These are phyloP conservation scores for Apamea crenata DNA, from an alignment of 2,888 invertebrate genomes.

Conservation along the genomic window DNA sequence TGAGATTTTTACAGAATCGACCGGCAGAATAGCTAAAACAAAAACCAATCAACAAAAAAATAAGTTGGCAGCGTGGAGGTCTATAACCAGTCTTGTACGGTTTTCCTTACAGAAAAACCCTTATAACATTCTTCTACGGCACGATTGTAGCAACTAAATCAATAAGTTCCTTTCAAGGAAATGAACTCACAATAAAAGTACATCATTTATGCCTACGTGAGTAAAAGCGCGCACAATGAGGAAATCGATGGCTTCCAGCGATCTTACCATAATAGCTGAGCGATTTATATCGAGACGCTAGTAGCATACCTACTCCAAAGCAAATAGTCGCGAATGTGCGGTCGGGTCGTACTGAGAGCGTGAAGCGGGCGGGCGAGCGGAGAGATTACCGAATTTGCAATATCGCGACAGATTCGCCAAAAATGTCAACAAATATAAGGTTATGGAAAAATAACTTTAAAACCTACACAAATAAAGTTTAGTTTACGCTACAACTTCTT, in stretches of 20 bases:
- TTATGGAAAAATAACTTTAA: no score
- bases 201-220: constrained; percentile 34
- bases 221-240: constrained; percentile 35
- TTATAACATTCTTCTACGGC: neutral
- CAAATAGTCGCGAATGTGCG: constrained; percentile 41
- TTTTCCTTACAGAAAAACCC: neutral
- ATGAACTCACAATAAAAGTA: constrained; percentile 13
- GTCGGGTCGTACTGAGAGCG: constrained; percentile 13
- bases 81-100: no score
- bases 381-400: neutral
- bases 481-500: no score
- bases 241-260: constrained; percentile 42
- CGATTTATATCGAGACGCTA: constrained; percentile 39
- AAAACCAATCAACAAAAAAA: neutral
- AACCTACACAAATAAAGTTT: no score
- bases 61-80: neutral
- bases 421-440: no score
- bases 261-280: constrained; percentile 47
- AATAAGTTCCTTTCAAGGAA: constrained; percentile 33
- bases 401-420: no score
- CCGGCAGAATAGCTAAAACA: no score
- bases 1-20: no score
- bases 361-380: neutral
- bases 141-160: neutral
- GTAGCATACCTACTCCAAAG: constrained; percentile 47